Conservation (phyloP, 2,888 invertebrate genomes). For the Sesia bembeciformis region DNA sequence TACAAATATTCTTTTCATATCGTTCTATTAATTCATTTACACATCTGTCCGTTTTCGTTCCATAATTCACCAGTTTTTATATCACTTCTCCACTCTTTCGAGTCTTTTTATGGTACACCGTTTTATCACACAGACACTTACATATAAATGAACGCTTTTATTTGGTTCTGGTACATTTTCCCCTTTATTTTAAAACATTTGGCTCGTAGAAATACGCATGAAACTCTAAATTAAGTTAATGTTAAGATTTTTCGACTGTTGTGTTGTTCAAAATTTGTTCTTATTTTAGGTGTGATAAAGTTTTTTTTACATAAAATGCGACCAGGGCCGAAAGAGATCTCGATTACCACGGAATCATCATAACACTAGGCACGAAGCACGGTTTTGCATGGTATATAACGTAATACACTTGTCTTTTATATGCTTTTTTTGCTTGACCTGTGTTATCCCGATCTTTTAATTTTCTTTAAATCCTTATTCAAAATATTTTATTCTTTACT, state of each 20-base stretch:
- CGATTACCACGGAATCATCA: slow-evolving; percentile 26
- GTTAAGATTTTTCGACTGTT: slow-evolving; percentile 13
- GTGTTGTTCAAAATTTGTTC: slow-evolving; percentile 36
- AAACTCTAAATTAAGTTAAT: slow-evolving; percentile 6
- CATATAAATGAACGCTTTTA: slow-evolving; percentile 12
- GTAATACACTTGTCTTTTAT: slow-evolving; percentile 5
- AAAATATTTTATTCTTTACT: background rate
- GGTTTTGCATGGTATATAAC: slow-evolving; percentile 39
- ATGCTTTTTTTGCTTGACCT: slow-evolving; percentile 7
- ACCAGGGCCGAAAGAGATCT: slow-evolving; percentile 73
- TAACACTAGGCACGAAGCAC: slow-evolving; percentile 31
- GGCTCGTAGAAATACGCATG: slow-evolving; percentile 22
- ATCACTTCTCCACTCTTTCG: too few species aligned
- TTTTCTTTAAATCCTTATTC: background rate
- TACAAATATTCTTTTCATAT: too few species aligned
- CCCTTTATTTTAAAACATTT: slow-evolving; percentile 18
- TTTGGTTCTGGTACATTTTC: slow-evolving; percentile 70
- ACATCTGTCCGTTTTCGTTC: too few species aligned
- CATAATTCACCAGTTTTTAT: too few species aligned
- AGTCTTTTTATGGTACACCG: too few species aligned
- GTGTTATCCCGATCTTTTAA: background rate
- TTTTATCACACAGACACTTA: background rate
- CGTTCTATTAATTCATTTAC: too few species aligned
- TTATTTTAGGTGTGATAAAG: slow-evolving; percentile 53
- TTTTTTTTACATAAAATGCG: slow-evolving; percentile 44